Conservation (phyloP, 1,140 invertebrate genomes). For the Polypedilum vanderplanki region DNA sequence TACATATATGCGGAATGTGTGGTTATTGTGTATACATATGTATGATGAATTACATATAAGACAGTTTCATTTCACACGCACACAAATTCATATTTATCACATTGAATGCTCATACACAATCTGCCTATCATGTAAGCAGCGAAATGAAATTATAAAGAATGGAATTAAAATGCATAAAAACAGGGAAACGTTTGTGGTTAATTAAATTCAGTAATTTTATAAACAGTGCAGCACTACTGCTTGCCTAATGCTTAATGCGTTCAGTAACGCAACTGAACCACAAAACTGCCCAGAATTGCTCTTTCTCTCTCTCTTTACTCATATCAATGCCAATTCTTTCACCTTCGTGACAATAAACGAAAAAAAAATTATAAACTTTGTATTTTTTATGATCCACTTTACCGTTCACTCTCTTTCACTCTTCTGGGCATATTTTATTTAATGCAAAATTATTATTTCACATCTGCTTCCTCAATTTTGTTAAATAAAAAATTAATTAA, state of each 20-base stretch:
- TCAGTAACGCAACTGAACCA: neutral
- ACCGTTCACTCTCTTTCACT: neutral
- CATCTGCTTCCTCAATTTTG: constrained; percentile 28
- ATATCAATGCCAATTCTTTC: neutral
- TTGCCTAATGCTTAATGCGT: neutral
- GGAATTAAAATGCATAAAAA: constrained; percentile 4
- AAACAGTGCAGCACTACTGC: neutral
- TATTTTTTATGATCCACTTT: constrained; percentile 24
- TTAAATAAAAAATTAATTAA: constrained; percentile 22
- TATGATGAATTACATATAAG: constrained; percentile 21
- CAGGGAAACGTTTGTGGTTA: constrained; percentile 2
- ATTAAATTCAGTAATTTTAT: neutral
- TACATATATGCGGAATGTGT: neutral
- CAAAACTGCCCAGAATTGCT: neutral
- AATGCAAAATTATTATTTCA: constrained; percentile 23
- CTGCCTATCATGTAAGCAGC: neutral
- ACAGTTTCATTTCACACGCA: neutral
- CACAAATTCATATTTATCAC: too few relatives aligned
- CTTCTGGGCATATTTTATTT: neutral
- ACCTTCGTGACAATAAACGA: constrained; percentile 1
- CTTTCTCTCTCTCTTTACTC: neutral
- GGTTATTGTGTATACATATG: neutral
- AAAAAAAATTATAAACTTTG: neutral
- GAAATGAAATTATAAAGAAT: constrained; percentile 1
- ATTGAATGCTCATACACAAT: neutral